Percentiles rank a stretch among this genome's conserved stretches.
Evolutionary conservation across 2,888 invertebrate species (phyloP).

Genomic region (Polymixis lichenea): DNA sequence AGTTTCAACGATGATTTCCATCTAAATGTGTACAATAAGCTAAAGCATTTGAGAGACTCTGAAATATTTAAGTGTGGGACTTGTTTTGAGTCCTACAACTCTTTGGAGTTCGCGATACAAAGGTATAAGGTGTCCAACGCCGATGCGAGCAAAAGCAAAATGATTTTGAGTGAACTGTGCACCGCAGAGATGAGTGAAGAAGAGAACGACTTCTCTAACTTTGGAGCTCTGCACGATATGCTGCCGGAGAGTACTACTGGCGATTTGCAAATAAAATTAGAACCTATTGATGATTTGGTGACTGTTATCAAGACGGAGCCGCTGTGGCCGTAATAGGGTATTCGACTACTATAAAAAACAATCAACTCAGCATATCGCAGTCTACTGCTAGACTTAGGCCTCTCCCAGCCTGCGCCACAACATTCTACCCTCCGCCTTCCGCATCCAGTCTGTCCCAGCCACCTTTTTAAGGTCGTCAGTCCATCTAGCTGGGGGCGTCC

Average conservation of each 20-base stretch:
- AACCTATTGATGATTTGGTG: slow-evolving; percentile 56
- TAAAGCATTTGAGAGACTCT: slow-evolving; percentile 75
- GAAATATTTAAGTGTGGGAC: slow-evolving; percentile 78
- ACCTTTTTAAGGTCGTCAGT: no score
- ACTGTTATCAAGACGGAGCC: slow-evolving; percentile 74
- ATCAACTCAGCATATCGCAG: no score
- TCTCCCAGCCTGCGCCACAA: no score
- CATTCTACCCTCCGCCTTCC: no score
- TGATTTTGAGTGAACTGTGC: slow-evolving; percentile 83
- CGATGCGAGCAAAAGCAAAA: slow-evolving; percentile 73
- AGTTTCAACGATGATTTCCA: slow-evolving; percentile 77
- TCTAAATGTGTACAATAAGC: slow-evolving; percentile 70
- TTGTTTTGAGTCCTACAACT: slow-evolving; percentile 74
- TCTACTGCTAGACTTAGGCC: no score
- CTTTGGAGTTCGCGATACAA: slow-evolving; percentile 79
- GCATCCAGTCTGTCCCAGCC: no score
- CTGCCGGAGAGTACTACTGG: slow-evolving; percentile 78
- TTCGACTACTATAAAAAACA: no score
- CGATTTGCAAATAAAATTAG: slow-evolving; percentile 66
- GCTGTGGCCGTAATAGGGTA: slow-evolving; percentile 14
- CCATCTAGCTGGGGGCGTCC: no score
- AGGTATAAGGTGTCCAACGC: slow-evolving; percentile 71
- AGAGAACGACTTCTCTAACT: slow-evolving; percentile 67
- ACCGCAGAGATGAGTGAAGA: slow-evolving; percentile 84
- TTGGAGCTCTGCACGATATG: slow-evolving; percentile 70